A percentile compares a stretch with the other conserved stretches of the same genome.
Conservation (phyloP, 2,888 invertebrate genomes). For the Hirtodrosophila duncani region DNA sequence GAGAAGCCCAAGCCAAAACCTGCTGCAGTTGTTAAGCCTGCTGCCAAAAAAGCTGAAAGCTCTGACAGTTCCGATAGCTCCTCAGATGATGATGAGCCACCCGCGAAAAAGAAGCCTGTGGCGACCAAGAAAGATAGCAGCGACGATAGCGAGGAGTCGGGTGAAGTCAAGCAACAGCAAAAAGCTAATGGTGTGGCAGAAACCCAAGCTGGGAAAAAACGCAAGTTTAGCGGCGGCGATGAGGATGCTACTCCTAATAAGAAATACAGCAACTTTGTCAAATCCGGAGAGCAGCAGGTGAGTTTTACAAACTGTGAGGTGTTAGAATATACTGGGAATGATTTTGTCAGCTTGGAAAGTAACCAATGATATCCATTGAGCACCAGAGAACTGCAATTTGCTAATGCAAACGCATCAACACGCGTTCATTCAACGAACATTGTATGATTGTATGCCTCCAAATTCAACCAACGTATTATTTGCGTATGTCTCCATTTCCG, state of each 20-base stretch:
- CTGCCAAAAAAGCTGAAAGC: constrained; percentile 69
- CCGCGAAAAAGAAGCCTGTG: constrained; percentile 46
- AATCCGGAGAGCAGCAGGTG: constrained; percentile 79
- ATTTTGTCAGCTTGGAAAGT: background rate
- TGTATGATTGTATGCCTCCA: no score
- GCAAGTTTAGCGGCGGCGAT: constrained; percentile 76
- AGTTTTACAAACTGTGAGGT: constrained; percentile 14
- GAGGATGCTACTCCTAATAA: constrained; percentile 74
- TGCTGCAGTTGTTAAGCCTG: constrained; percentile 45
- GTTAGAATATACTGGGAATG: background rate
- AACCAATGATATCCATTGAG: background rate
- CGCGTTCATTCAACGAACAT: no score
- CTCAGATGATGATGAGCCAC: constrained; percentile 53
- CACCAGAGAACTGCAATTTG: no score
- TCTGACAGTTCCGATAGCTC: constrained; percentile 23
- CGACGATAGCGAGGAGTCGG: constrained; percentile 43
- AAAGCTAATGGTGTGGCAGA: constrained; percentile 31
- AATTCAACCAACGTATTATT: no score
- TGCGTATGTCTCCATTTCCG: no score
- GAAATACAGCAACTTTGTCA: constrained; percentile 85
- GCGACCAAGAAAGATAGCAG: constrained; percentile 36
- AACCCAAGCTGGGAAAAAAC: constrained; percentile 77
- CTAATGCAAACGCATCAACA: no score
- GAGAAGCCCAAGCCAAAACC: constrained; percentile 17
- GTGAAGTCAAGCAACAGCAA: constrained; percentile 34